Base-by-base conservation (phyloP, 2,888 invertebrate species). In the Dicranocentrus wangi region DNA sequence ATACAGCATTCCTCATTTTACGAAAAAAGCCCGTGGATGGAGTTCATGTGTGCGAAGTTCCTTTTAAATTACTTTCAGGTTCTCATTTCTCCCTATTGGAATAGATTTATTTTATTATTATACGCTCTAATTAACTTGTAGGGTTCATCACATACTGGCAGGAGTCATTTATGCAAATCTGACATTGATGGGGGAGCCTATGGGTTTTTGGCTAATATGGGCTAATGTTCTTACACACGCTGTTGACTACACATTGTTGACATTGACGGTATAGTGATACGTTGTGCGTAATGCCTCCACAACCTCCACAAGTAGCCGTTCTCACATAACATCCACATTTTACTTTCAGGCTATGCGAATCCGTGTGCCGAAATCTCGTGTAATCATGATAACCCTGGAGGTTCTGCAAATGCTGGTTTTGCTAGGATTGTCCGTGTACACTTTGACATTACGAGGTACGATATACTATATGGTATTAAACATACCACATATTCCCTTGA, bases 1-100 rank as follows among this genome's bases (percentile, higher is more conserved):
- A 75, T 25, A 75, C 75, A 3, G 13, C 66, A 10, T 75, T 75
- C 27, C 43, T 75, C 0, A 39, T 75, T 27, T 58, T 66, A 10
- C 66, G 75, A 17, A 75, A 73, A 23, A 73, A 73, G 28, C 73
- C 63, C 1, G 73, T 73, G 10, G 73, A 73, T 25, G 73, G 65
- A 7, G n/a, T 53, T 1, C 73, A 73, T 17, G 2, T 73, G 73
- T 73, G n/a, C 63, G 55, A 25, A 19, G 1, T 3, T n/a, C n/a
- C n/a, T n/a, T n/a, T n/a, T n/a, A n/a, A n/a, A n/a, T n/a, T n/a
- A n/a, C n/a, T n/a, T n/a, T n/a, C n/a, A n/a, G n/a, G n/a, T n/a
- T n/a, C n/a, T n/a, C n/a, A n/a, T n/a, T n/a, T n/a, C n/a, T n/a
- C n/a, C n/a, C n/a, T n/a, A n/a, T n/a, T n/a, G n/a, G n/a, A n/a